These are phyloP conservation scores for Phthorimaea operculella DNA, from an alignment of 1,140 invertebrate species.

Conservation along the genomic window DNA sequence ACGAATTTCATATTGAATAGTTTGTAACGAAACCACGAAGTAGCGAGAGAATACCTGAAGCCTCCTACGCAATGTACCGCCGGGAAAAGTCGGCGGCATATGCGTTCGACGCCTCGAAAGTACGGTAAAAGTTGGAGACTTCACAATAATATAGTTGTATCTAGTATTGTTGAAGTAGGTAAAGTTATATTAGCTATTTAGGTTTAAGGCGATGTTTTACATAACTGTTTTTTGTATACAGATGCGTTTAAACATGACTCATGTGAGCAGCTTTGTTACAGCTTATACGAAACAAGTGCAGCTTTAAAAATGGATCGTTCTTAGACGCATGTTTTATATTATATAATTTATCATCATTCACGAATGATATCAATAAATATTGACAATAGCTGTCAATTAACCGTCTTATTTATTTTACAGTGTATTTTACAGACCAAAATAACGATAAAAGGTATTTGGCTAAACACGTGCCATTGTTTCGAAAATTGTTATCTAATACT, in stretches of 20 bases:
- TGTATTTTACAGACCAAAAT: conserved; percentile 17
- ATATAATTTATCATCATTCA: no score
- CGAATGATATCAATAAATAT: neutral
- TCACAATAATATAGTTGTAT: conserved; percentile 25
- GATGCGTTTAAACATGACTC: neutral
- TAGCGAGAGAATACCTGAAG: no score
- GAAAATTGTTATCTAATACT: conserved; percentile 43
- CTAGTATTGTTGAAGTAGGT: conserved; percentile 49
- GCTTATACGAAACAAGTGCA: neutral
- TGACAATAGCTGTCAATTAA: conserved; percentile 12
- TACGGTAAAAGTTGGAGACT: conserved; percentile 37
- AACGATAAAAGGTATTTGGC: conserved; percentile 35
- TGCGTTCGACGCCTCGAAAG: conserved; percentile 21
- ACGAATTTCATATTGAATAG: conserved; percentile 43
- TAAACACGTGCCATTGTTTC: conserved; percentile 57
- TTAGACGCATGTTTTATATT: neutral
- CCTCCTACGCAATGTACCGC: no score
- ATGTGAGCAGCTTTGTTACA: neutral
- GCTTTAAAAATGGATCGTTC: neutral
- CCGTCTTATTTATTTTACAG: conserved; percentile 7
- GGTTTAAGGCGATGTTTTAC: conserved; percentile 18
- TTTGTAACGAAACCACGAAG: no score
- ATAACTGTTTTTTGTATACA: conserved; percentile 4
- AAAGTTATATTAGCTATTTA: conserved; percentile 45
- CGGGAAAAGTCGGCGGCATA: no score